Percentiles rank a stretch among this genome's conserved stretches.
phyloP scores from a whole-genome alignment of 2,888 invertebrate species.

The Meganola albula region DNA sequence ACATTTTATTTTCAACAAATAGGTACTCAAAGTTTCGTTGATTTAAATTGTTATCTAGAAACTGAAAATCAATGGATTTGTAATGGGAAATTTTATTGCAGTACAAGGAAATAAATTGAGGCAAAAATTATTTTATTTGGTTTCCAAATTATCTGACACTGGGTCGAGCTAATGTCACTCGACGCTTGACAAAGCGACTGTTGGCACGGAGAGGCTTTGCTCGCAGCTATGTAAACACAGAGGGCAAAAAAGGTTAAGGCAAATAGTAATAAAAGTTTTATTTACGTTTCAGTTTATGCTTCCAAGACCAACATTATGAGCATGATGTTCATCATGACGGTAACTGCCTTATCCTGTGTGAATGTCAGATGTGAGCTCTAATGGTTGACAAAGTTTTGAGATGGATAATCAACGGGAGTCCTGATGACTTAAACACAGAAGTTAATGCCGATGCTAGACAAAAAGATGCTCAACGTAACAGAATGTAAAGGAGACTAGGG shows the following conservation, averaged over 20 bases:
- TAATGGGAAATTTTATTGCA: slow-evolving; percentile 26
- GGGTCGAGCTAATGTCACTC: slow-evolving; percentile 68
- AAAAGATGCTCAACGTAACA: slow-evolving; percentile 55
- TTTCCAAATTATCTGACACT: slow-evolving; percentile 67
- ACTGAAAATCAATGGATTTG: no score
- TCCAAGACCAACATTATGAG: slow-evolving; percentile 33
- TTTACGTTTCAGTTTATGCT: slow-evolving; percentile 49
- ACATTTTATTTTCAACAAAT: no score
- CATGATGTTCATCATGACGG: no score
- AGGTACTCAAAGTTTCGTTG: no score
- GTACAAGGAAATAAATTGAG: slow-evolving; percentile 41
- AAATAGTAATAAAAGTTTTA: slow-evolving; percentile 58
- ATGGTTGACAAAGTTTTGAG: no score
- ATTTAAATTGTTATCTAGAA: no score
- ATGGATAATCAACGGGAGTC: no score
- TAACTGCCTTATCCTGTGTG: slow-evolving; percentile 31
- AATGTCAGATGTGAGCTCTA: no score
- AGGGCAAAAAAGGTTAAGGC: slow-evolving; percentile 51
- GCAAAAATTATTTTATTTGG: slow-evolving; percentile 58
- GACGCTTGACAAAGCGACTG: slow-evolving; percentile 73
- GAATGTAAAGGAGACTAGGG: slow-evolving; percentile 55
- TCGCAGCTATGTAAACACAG: slow-evolving; percentile 63
- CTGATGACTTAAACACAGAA: no score
- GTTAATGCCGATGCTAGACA: slow-evolving; percentile 39
- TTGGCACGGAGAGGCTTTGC: slow-evolving; percentile 72